Conservation (phyloP, 2,113 vertebrate species). For the Psephotus haematonotus region DNA sequence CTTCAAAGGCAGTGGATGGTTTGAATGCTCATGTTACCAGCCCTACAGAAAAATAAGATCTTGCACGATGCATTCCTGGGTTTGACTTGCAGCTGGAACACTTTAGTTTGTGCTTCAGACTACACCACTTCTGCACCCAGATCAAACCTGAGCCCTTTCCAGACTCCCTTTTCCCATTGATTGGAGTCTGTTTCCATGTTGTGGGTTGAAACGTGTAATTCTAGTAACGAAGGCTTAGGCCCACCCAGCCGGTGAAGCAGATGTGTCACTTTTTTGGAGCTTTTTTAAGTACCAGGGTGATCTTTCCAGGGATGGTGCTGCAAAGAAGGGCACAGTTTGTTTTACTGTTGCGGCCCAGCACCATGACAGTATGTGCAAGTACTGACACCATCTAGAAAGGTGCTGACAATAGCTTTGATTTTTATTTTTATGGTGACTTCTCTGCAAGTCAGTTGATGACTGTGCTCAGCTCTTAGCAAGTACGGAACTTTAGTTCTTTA, state of each 20-base stretch:
- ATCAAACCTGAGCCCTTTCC: slow-evolving; percentile 33
- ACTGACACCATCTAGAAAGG: not conserved
- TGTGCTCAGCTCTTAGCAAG: not conserved
- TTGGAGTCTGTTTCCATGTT: not conserved
- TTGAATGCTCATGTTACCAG: slow-evolving; percentile 44
- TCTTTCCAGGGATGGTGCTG: not conserved
- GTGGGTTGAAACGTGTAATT: slow-evolving; percentile 42
- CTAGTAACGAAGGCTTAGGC: not conserved
- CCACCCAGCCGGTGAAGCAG: not conserved
- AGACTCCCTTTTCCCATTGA: not conserved
- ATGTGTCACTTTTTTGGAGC: not conserved
- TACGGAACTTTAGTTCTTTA: not conserved
- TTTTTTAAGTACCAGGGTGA: not conserved
- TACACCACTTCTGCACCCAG: not conserved
- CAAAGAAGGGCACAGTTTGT: not conserved
- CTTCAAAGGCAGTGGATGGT: slow-evolving; percentile 53
- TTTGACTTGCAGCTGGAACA: slow-evolving; percentile 45
- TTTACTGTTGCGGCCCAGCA: not conserved
- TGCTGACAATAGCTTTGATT: not conserved
- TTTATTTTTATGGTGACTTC: not conserved
- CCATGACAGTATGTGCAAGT: not conserved
- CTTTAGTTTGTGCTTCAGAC: slow-evolving; percentile 40
- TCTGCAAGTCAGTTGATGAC: not conserved
- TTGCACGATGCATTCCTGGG: slow-evolving; percentile 4
- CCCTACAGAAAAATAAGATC: slow-evolving; percentile 45